Base-by-base conservation (phyloP, 2,797 vertebrate genomes). In the Alca torda region DNA sequence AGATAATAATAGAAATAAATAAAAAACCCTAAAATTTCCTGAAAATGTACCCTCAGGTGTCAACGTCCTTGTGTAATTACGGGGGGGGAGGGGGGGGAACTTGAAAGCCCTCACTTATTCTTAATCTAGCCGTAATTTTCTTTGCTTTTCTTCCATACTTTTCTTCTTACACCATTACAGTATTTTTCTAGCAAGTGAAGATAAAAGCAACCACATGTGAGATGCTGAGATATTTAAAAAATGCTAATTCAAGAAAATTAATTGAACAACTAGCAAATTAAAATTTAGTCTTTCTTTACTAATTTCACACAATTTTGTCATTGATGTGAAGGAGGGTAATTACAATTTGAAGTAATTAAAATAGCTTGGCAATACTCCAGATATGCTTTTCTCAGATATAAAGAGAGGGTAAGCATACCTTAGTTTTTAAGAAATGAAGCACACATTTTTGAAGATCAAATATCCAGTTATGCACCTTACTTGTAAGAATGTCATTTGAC, bases 291-390 rank as follows among this genome's bases (percentile, higher is more conserved):
- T n/a, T 68, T 83, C 41, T 81, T 81, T 76, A 37, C 31, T 70
- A 78, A 67, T 61, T 84, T 84, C 6, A 73, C 13, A 8, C 6
- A 6, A 28, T 91, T 90, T 70, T 85, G 11, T 75, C 33, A 72
- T 17, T 51, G 48, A 60, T 77, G 24, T 57, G 45, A 83, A 64
- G 50, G 30, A 91, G 5, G 16, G 8, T 33, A 79, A 74, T 64
- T 53, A 33, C 28, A 85, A 6, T 39, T 63, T 46, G n/a, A 86
- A 50, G n/a, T 48, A 94, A 90, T 51, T 60, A 79, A 85, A 88
- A 23, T 3, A 64, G 25, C 31, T 64, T 67, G 45, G 50, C 57
- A 89, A 68, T 20, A 91, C 19, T 48, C 17, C 43, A 79, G 11
- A 15, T 72, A 53, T 37, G 19, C 10, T 59, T 75, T 72, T 31